A percentile compares a stretch with the other conserved stretches of the same genome.
phyloP scores from a whole-genome alignment of 2,888 invertebrate genomes.

The Pristionchus japonicus region DNA sequence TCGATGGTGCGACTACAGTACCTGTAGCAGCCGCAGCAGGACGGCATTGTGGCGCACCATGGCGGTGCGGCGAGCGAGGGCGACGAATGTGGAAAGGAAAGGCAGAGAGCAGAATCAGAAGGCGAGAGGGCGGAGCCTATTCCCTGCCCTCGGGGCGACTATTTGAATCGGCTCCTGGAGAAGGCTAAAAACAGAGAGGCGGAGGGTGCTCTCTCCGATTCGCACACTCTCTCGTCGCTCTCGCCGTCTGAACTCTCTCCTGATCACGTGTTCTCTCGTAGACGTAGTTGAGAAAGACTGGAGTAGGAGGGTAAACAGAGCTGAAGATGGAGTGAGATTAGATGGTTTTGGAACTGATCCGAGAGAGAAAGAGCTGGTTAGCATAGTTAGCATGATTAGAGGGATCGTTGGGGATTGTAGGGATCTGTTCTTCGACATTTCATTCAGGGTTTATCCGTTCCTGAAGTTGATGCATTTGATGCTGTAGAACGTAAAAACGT shows the following conservation, averaged over 20 bases:
- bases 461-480: too few relatives aligned
- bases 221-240: not conserved
- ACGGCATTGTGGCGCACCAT: slow-evolving; percentile 10
- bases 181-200: slow-evolving; percentile 11
- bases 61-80: slow-evolving; percentile 1
- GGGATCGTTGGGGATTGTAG: too few relatives aligned
- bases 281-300: not conserved
- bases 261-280: not conserved
- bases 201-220: not conserved
- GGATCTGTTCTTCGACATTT: not conserved
- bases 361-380: not conserved
- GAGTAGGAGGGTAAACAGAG: slow-evolving; percentile 33
- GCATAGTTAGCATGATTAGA: too few relatives aligned
- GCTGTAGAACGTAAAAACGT: too few relatives aligned
- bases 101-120: not conserved
- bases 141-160: slow-evolving; percentile 5
- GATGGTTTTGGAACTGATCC: slow-evolving; percentile 4
- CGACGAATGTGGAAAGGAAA: slow-evolving; percentile 38
- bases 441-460: too few relatives aligned
- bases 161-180: slow-evolving; percentile 41
- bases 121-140: not conserved
- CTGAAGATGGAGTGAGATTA: not conserved
- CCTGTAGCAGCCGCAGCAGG: slow-evolving; percentile 6
- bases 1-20: not conserved
- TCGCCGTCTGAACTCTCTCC: not conserved